Evolutionary conservation across 2,113 vertebrate genomes (phyloP).

Genomic region (Cyprinodon variegatus): DNA sequence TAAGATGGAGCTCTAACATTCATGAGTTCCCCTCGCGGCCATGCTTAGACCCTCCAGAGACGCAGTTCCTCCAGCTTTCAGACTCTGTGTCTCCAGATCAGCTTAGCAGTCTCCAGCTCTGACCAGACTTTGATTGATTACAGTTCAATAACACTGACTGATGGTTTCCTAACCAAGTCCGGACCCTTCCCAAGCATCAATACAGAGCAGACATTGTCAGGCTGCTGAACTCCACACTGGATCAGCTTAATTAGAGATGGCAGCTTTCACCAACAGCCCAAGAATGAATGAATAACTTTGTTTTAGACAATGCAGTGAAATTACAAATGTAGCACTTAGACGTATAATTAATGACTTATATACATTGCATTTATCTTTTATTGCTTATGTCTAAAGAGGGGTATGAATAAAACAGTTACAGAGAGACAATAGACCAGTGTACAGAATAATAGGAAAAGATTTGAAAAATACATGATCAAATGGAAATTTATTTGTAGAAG

Average conservation of each 20-base stretch:
- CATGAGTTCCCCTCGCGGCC: constrained; percentile 37
- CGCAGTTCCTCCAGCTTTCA: constrained; percentile 43
- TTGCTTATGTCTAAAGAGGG: too few species aligned
- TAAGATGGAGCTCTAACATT: constrained; percentile 19
- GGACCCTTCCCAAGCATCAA: constrained; percentile 50
- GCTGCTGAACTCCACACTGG: constrained; percentile 12
- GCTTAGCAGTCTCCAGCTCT: constrained; percentile 45
- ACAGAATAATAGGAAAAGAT: background rate
- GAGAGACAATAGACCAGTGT: background rate
- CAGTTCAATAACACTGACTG: constrained; percentile 69
- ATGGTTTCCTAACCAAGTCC: constrained; percentile 52
- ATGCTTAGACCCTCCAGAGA: constrained; percentile 41
- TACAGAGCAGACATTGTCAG: constrained; percentile 29
- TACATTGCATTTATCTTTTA: too few species aligned
- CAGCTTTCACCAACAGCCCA: constrained; percentile 5
- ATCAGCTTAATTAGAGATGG: constrained; percentile 8
- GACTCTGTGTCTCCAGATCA: constrained; percentile 66
- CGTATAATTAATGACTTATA: too few species aligned
- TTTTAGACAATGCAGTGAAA: too few species aligned
- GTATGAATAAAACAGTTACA: background rate
- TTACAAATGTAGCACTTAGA: too few species aligned
- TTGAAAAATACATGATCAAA: background rate
- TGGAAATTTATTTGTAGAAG: background rate
- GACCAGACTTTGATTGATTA: constrained; percentile 66
- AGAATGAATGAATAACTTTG: too few species aligned